Percentiles rank a stretch among this genome's conserved stretches.
These are phyloP conservation scores for Monomorium pharaonis DNA, from an alignment of 1,140 invertebrate species.

Conservation along the genomic window DNA sequence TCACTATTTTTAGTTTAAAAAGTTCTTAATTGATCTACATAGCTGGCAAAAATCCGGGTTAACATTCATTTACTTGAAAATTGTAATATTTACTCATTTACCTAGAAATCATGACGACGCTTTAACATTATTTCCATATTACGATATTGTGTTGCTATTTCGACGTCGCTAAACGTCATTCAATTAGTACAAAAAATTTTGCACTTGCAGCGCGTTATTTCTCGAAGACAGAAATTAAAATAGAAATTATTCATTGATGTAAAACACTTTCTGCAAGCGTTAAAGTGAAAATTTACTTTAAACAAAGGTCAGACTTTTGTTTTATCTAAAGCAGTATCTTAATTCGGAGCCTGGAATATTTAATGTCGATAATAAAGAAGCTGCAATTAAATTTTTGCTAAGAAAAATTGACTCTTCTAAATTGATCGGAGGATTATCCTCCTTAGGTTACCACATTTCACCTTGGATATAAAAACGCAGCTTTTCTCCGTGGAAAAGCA, in stretches of 20 bases:
- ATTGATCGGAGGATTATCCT: conserved; percentile 1
- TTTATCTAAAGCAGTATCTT: not conserved
- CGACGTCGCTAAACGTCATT: not conserved
- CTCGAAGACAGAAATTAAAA: not conserved
- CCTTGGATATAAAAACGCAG: conserved; percentile 7
- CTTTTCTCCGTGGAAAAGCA: not conserved
- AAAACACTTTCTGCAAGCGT: not conserved
- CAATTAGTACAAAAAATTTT: not conserved
- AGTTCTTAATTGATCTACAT: not conserved
- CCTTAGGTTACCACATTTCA: not conserved
- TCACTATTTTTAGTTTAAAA: not conserved
- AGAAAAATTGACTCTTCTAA: not conserved
- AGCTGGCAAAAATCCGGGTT: not conserved
- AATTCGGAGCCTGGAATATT: not conserved
- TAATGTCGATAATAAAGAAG: not conserved
- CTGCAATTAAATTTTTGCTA: conserved; percentile 8
- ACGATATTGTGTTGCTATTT: not conserved
- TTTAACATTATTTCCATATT: not conserved
- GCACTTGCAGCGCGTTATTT: not conserved
- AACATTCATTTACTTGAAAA: not conserved
- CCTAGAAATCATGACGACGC: not conserved
- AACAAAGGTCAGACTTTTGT: not conserved
- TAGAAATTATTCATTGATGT: not conserved
- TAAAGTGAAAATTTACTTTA: not conserved
- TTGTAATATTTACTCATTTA: not conserved